These are phyloP conservation scores for Heterodera filipjevi DNA, from an alignment of 2,888 invertebrate genomes.

Conservation along the genomic window DNA sequence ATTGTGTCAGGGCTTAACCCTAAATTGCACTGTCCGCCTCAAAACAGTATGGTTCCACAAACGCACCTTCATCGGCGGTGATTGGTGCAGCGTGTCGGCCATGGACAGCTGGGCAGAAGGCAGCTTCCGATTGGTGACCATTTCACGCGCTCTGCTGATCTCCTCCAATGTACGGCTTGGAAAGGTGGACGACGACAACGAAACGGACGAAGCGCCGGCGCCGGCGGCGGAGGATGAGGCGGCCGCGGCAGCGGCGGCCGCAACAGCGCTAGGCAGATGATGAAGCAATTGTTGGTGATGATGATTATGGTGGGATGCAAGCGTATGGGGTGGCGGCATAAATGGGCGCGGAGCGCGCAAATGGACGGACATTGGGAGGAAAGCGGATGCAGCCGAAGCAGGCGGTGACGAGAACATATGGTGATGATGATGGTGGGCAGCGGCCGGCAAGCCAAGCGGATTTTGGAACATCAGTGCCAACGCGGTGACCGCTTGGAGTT, in stretches of 20 bases:
- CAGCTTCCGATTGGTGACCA: constrained; percentile 8
- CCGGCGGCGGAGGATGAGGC: neutral
- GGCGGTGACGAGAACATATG: neutral
- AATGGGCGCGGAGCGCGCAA: neutral
- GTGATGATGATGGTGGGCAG: no score
- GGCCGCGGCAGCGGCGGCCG: neutral
- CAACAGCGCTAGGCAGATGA: neutral
- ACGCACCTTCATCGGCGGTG: constrained; percentile 61
- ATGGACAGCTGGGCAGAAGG: constrained; percentile 15
- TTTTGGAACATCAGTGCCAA: neutral
- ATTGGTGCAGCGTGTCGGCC: constrained; percentile 53
- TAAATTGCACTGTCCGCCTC: no score
- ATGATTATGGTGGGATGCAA: neutral
- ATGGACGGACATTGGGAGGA: neutral
- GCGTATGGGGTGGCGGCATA: constrained; percentile 9
- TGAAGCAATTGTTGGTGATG: neutral
- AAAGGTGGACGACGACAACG: neutral
- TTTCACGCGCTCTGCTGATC: constrained; percentile 17
- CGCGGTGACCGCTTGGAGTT: neutral
- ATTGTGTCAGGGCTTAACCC: no score
- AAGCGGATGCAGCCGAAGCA: neutral
- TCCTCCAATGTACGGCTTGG: constrained; percentile 16
- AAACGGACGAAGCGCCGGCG: neutral
- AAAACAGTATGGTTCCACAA: no score
- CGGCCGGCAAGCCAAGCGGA: neutral